Conservation (phyloP, 2,797 vertebrate genomes). For the Arctocebus calabarensis region DNA sequence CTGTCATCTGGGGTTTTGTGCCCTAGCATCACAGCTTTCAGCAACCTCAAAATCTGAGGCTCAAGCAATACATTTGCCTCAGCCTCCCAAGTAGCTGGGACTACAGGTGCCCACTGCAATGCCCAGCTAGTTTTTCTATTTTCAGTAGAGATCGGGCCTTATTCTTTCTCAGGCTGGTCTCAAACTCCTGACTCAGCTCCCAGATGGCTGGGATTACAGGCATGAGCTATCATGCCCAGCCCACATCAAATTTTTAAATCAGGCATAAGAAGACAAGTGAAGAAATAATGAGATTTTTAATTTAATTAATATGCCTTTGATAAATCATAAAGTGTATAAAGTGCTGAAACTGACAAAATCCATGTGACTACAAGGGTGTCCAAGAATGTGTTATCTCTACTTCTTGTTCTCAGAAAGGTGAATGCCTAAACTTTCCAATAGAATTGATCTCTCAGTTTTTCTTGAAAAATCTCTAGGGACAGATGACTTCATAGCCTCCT, state of each 20-base stretch:
- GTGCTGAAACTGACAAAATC: not conserved
- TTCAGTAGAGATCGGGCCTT: too few species aligned
- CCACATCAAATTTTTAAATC: not conserved
- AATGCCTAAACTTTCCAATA: conserved; percentile 4
- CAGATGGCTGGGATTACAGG: too few species aligned
- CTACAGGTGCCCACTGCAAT: too few species aligned
- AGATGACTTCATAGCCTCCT: conserved; percentile 19
- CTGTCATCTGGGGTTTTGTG: too few species aligned
- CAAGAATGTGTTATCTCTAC: not conserved
- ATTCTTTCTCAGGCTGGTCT: too few species aligned
- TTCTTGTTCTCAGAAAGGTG: conserved; percentile 37
- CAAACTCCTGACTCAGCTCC: too few species aligned
- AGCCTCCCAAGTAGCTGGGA: too few species aligned
- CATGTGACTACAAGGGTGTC: not conserved
- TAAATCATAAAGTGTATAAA: conserved; percentile 7
- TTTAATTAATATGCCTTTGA: not conserved
- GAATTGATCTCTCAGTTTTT: not conserved
- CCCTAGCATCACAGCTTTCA: too few species aligned
- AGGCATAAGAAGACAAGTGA: not conserved
- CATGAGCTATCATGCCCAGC: too few species aligned
- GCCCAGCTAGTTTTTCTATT: too few species aligned
- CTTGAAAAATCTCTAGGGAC: conserved; percentile 38
- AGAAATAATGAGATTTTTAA: conserved; percentile 4
- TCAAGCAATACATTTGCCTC: too few species aligned
- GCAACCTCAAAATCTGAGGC: too few species aligned